Conservation (phyloP, 2,888 invertebrate species). For the Hydrotaea cyrtoneurina region DNA sequence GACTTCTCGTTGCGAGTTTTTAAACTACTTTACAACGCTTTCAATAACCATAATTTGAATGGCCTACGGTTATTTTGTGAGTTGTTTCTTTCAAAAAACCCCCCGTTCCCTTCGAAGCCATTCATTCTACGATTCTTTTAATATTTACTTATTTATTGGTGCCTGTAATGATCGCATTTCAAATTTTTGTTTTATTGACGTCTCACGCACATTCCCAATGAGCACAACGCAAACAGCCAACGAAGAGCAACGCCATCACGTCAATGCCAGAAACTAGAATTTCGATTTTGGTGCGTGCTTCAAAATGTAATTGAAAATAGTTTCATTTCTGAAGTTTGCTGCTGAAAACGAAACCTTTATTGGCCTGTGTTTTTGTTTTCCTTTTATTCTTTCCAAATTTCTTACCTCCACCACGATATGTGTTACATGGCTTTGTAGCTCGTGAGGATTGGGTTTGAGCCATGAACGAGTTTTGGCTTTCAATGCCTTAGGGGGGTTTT, state of each 20-base stretch:
- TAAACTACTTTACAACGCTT: slow-evolving; percentile 40
- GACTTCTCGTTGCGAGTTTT: neutral
- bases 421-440: slow-evolving; percentile 17
- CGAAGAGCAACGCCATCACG: neutral
- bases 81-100: neutral
- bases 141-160: slow-evolving; percentile 36
- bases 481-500: slow-evolving; percentile 1
- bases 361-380: slow-evolving; percentile 22
- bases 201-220: slow-evolving; percentile 55
- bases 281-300: slow-evolving; percentile 52
- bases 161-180: slow-evolving; percentile 57
- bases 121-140: neutral
- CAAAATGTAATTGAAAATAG: slow-evolving; percentile 50
- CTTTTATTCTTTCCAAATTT: neutral
- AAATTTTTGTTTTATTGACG: slow-evolving; percentile 58
- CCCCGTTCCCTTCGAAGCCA: neutral
- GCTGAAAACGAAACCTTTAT: slow-evolving; percentile 44
- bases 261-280: slow-evolving; percentile 34
- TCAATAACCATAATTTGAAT: slow-evolving; percentile 44
- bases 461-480: slow-evolving; percentile 39
- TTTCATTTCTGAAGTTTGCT: slow-evolving; percentile 8
- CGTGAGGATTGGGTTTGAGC: neutral
- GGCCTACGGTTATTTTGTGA: slow-evolving; percentile 28
- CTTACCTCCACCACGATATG: neutral
- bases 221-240: neutral